Evolutionary conservation across 1,140 invertebrate species (phyloP), one percentile per base, ranked within the genome.

Genomic region (Nasonia longicornis): DNA sequence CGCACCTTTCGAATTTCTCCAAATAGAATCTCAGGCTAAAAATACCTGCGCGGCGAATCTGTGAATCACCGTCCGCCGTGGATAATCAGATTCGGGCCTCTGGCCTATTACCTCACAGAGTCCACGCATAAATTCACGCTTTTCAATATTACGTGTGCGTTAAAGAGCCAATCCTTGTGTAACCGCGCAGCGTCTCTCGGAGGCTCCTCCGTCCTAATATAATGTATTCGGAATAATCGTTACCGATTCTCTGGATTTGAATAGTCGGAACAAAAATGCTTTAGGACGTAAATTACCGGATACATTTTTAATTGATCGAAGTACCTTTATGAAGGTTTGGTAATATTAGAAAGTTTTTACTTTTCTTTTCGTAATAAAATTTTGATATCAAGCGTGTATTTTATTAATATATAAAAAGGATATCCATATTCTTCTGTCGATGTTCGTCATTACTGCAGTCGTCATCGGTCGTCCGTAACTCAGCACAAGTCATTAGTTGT

Each of bases 1-100:
- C 26, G 6, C 20, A 71, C 69, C 69, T 71, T 71, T 71, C 35
- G 20, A 71, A 71, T 71, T 71, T 71, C 69, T 35, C 16, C 35
- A 11, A 67, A 67, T 29, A 29, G 22, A 26, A 67, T 26, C 64
- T 20, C 26, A 11, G 64, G 10, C 14, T 26, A 31, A 29, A 29
- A 31, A 67, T 67, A 67, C n/a, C 20, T 67, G 22, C 14, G 26
- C 64, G 6, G 22, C 29, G 2, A 3, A 7, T 8, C 22, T 31
- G 10, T 67, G 64, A 67, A 29, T 67, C 64, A 67, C 12, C 64
- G 10, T n/a, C 52, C 22, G 64, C 26, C 26, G 64, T 6, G 16
- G 52, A 58, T 67, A 67, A 67, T 67, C 64, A 16, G 7, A 67
- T 67, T 67, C 64, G 64, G 11, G 26, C 16, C 4, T 67, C 64